Evolutionary conservation across 1,140 invertebrate species (phyloP).

Genomic region (Prorops nasuta): DNA sequence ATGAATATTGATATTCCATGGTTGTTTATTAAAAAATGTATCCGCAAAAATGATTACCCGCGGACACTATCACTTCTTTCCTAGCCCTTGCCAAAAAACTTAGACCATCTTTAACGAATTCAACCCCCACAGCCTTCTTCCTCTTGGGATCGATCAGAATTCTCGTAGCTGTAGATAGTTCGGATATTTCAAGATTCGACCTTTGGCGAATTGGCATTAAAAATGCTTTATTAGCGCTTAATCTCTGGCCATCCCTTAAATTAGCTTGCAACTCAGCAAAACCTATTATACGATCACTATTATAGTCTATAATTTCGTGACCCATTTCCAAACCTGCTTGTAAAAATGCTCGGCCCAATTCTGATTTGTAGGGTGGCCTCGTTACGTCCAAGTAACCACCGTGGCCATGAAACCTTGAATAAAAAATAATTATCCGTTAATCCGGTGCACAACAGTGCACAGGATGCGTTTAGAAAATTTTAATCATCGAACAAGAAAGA

Average conservation of each 20-base stretch:
- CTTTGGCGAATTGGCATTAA: constrained; percentile 60
- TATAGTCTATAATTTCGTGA: constrained; percentile 10
- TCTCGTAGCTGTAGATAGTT: constrained; percentile 61
- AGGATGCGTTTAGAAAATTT: too few relatives aligned
- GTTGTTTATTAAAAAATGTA: not conserved
- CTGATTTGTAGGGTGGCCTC: not conserved
- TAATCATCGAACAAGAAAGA: too few relatives aligned
- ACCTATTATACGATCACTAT: constrained; percentile 53
- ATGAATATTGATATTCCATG: not conserved
- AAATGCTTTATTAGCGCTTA: constrained; percentile 65
- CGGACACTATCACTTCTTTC: constrained; percentile 66
- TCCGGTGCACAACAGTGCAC: too few relatives aligned
- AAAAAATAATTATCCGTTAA: not conserved
- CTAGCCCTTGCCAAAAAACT: constrained; percentile 50
- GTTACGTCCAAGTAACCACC: not conserved
- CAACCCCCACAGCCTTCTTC: constrained; percentile 46
- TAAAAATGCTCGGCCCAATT: not conserved
- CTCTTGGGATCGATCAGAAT: constrained; percentile 56
- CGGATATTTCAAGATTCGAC: constrained; percentile 69
- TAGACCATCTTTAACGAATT: constrained; percentile 48
- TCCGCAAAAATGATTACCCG: constrained; percentile 51
- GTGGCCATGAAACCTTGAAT: not conserved
- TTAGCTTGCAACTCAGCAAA: constrained; percentile 54
- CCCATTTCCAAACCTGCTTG: not conserved
- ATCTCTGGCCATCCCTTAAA: constrained; percentile 59